Percentiles rank a stretch among this genome's conserved stretches.
phyloP scores from a whole-genome alignment of 2,888 invertebrate species.

The Choreutis nemorana region DNA sequence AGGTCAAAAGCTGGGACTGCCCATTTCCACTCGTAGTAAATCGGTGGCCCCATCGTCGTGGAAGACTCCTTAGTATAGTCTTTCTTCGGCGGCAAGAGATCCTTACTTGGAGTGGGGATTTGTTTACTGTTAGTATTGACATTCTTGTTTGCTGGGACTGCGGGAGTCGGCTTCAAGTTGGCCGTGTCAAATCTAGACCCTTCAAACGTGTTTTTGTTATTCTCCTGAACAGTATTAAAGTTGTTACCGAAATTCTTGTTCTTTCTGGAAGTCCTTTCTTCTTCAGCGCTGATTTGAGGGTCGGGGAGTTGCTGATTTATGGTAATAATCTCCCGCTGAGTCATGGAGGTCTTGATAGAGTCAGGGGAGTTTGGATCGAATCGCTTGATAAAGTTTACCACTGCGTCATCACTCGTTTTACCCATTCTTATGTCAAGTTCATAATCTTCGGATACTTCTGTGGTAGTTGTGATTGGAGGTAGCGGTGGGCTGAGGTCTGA shows the following conservation, averaged over 20 bases:
- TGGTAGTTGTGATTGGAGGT: constrained; percentile 24
- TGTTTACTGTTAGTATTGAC: constrained; percentile 4
- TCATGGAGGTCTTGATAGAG: constrained; percentile 41
- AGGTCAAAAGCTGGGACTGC: constrained; percentile 68
- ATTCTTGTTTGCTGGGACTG: constrained; percentile 8
- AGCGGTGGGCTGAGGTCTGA: constrained; percentile 33
- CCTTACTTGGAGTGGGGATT: constrained; percentile 28
- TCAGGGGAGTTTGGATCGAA: constrained; percentile 52
- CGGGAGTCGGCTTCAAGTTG: constrained; percentile 28
- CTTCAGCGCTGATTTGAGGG: constrained; percentile 45
- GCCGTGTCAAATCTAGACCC: constrained; percentile 31
- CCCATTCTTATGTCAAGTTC: constrained; percentile 23
- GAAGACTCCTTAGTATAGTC: constrained; percentile 39
- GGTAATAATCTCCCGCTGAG: constrained; percentile 42
- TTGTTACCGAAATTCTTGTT: constrained; percentile 32
- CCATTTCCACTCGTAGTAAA: constrained; percentile 73
- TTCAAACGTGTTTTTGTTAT: constrained; percentile 11
- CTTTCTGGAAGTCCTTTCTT: constrained; percentile 36
- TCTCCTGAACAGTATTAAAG: constrained; percentile 21
- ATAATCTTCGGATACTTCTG: constrained; percentile 23
- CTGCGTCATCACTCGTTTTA: constrained; percentile 15
- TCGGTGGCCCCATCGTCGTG: constrained; percentile 69
- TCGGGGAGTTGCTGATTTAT: constrained; percentile 43
- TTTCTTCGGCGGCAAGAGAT: constrained; percentile 62
- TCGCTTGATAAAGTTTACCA: constrained; percentile 50